These are phyloP conservation scores for Aptenodytes patagonicus DNA, from an alignment of 2,113 vertebrate genomes.

Conservation along the genomic window DNA sequence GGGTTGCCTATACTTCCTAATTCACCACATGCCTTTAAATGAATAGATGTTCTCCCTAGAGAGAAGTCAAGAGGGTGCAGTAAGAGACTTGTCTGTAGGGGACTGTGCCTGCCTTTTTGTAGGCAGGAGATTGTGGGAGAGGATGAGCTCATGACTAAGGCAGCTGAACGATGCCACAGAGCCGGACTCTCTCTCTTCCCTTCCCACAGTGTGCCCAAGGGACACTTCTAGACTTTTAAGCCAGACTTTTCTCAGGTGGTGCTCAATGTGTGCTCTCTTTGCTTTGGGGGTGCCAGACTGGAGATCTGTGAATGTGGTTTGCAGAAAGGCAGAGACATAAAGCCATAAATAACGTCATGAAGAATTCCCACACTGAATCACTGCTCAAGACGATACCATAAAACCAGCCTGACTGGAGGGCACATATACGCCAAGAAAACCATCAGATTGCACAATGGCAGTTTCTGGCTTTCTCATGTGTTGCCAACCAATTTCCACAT, in stretches of 20 bases:
- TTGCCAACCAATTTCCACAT: not conserved
- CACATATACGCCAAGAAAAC: not conserved
- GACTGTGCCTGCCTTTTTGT: not conserved
- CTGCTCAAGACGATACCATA: not conserved
- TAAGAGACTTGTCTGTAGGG: not conserved
- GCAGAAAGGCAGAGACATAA: not conserved
- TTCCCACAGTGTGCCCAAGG: not conserved
- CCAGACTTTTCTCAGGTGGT: not conserved
- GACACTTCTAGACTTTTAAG: not conserved
- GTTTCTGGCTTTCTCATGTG: not conserved
- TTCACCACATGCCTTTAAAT: not conserved
- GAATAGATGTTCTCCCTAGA: not conserved
- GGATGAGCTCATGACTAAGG: not conserved
- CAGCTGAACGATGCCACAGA: not conserved
- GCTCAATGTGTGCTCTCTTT: not conserved
- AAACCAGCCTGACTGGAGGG: not conserved
- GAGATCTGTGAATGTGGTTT: not conserved
- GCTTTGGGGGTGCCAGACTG: not conserved
- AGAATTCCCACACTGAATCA: constrained; percentile 19
- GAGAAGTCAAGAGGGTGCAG: not conserved
- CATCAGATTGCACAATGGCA: not conserved
- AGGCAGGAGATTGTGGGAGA: not conserved
- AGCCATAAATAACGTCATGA: not conserved
- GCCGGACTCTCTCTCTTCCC: not conserved
- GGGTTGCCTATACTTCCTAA: not conserved